Conservation (phyloP, 2,113 vertebrate genomes). For the Climacteris rufus region DNA sequence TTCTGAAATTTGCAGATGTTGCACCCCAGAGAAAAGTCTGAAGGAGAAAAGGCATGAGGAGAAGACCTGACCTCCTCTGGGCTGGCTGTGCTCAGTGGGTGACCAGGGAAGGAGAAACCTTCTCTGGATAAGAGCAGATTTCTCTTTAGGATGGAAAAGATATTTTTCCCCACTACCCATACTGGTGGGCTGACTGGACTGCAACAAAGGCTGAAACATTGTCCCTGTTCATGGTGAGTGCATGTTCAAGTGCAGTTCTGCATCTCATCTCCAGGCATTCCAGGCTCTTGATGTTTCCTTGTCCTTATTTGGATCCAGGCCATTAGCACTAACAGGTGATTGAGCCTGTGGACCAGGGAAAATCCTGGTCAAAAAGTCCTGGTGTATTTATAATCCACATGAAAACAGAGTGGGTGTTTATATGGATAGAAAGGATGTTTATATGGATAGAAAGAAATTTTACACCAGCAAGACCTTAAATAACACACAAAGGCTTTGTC, state of each 20-base stretch:
- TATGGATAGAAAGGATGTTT: not conserved
- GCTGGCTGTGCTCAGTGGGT: not conserved
- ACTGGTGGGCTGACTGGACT: not conserved
- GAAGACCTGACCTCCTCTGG: not conserved
- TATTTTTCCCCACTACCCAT: rapidly evolving
- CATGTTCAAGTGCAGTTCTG: not conserved
- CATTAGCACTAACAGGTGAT: not conserved
- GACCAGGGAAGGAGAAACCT: not conserved
- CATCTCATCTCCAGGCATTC: not conserved
- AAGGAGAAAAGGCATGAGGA: not conserved
- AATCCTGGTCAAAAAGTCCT: not conserved
- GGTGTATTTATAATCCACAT: rapidly evolving
- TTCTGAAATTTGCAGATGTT: not conserved
- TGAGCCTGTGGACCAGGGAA: not conserved
- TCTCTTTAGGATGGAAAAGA: not conserved
- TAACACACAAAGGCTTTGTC: not conserved
- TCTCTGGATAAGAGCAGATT: not conserved
- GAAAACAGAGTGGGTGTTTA: not conserved
- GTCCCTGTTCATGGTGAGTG: not conserved
- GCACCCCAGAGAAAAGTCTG: not conserved
- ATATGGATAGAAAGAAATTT: not conserved
- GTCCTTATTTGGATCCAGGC: not conserved
- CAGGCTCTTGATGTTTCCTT: not conserved
- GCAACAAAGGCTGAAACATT: not conserved
- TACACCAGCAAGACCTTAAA: not conserved